These are phyloP conservation scores for Marasmarcha lunaedactyla DNA, from an alignment of 2,888 invertebrate species.

Conservation along the genomic window DNA sequence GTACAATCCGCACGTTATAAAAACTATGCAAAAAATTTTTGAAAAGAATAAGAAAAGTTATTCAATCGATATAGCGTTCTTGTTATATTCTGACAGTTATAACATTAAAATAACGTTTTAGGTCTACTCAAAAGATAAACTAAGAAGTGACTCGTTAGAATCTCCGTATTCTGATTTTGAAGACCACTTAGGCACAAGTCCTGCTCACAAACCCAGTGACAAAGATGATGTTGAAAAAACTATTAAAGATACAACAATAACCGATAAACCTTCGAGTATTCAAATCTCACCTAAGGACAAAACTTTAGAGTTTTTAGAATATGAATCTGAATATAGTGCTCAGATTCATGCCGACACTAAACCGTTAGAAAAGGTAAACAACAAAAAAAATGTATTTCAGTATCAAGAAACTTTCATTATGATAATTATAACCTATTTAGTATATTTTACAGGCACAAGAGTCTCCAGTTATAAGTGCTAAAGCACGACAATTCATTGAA, in stretches of 20 bases:
- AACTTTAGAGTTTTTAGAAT: constrained; percentile 45
- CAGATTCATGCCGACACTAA: constrained; percentile 25
- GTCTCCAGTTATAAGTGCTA: constrained; percentile 62
- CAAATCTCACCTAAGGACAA: constrained; percentile 24
- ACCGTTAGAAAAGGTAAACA: background rate
- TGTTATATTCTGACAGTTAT: too few species aligned
- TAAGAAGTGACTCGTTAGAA: constrained; percentile 60
- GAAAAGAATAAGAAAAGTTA: too few species aligned
- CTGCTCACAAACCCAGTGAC: constrained; percentile 34
- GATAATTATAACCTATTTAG: too few species aligned
- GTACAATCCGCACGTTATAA: too few species aligned
- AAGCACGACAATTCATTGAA: constrained; percentile 64
- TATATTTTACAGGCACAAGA: constrained; percentile 19
- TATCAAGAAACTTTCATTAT: too few species aligned
- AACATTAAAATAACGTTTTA: too few species aligned
- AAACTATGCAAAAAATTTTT: too few species aligned
- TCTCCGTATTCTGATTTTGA: constrained; percentile 65
- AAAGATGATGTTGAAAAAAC: constrained; percentile 26
- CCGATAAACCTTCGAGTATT: constrained; percentile 23
- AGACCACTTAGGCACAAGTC: constrained; percentile 55
- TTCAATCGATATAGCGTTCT: too few species aligned
- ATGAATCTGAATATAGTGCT: constrained; percentile 47
- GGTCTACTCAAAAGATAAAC: constrained; percentile 58
- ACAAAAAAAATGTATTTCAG: too few species aligned
- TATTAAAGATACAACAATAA: constrained; percentile 16